Evolutionary conservation across 1,140 invertebrate genomes (phyloP), one percentile per base, ranked within the genome.

Genomic region (Drosophila willistoni): DNA sequence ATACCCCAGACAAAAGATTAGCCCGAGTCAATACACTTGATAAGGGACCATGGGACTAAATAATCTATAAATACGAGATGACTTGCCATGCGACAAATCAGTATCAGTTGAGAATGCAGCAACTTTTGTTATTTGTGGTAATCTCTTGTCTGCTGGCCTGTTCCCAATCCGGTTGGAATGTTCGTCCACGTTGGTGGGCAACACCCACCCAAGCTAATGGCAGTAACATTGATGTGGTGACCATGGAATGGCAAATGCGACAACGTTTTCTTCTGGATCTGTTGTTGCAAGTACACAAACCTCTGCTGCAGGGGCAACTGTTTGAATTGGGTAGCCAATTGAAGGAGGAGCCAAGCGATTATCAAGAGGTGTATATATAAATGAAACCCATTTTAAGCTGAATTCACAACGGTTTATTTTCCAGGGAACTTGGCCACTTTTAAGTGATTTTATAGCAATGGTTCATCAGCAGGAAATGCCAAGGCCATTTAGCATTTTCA

Each of bases 401-500:
- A 39, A 10, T 39, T 29, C 6, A 13, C 13, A 39, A 5, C 12
- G 2, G 17, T 42, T 17, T 1, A 59, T n/a, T 36, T 61, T 25
- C 2, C 17, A 90, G 86, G 65, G 56, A 1, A 69, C 67, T 29
- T 87, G 70, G 66, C 57, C 33, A 14, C 13, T 60, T 34, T 17
- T 90, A 2, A n/a, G n/a, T 3, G 67, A 81, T 3, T 90, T 90
- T 22, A 65, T 87, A 17, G 42, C 64, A 7, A 67, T 62, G 33
- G 61, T 79, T 4, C 73, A 91, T 94, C 25, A 95, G 94, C 85
- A 94, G 94, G 39, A 66, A 41, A 70, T 87, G 2, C 36, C 86
- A 7, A 34, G 59, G 0, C 84, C 84, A 0, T 83, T 70, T 39
- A 64, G 42, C 29, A 74, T 83, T 13, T 73, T 74, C 3, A 83